Base-by-base conservation (phyloP, 2,113 vertebrate species). In the Pelusios castaneus region DNA sequence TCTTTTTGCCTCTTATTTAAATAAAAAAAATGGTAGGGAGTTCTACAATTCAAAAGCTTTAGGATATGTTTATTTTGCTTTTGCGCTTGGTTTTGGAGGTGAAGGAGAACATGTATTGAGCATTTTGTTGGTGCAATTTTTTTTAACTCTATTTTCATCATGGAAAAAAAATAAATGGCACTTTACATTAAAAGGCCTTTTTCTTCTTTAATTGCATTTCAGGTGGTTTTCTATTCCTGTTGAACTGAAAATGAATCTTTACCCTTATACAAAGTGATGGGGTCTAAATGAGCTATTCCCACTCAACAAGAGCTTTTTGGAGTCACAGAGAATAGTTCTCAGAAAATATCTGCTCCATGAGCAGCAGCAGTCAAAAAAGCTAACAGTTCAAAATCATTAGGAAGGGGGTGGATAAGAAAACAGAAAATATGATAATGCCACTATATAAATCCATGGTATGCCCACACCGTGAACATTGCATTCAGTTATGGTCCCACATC, bases 111-210 rank as follows among this genome's bases (percentile, higher is more conserved):
- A 10, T 34, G 4, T 31, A 76, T 12, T 0, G 1, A 92, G 87
- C 1, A 1, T 81, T 93, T 87, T 51, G 70, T 91, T 54, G n/a
- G 85, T 93, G 92, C 85, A 78, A 54, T 90, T 95, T 85, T 80
- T 55, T 82, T 84, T 82, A 84, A 78, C 52, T 70, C 6, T 87
- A 84, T 91, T 94, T 94, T 96, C 89, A 76, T 89, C 91, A 11
- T 54, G 55, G 63, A 87, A 70, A 82, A 95, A 96, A 95, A 82
- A 91, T 70, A 82, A 94, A 80, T n/a, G 56, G 95, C 95, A 79
- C 94, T 95, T 97, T 88, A 85, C 73, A 27, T 84, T 94, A 89
- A 49, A 75, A 82, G 51, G 43, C 16, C 43, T 56, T 85, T 93
- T 73, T 19, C 84, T 17, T 51, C 29, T 77, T 78, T 27, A 10